These are phyloP conservation scores for Neoitamus cyanurus DNA, from an alignment of 2,888 invertebrate species.

Conservation along the genomic window DNA sequence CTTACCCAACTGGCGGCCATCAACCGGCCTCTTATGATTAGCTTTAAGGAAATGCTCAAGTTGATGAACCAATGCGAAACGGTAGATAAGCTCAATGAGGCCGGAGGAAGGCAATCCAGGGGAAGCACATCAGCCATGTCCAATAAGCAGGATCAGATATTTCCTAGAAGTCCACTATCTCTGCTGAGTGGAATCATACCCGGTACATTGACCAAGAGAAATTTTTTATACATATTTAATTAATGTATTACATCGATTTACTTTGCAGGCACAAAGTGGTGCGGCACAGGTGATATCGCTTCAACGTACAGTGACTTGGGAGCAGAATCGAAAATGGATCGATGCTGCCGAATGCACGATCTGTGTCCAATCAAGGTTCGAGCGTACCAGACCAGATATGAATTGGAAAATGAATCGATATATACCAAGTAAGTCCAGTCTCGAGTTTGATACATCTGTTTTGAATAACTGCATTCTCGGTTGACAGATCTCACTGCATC, in stretches of 20 bases:
- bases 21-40: conserved; percentile 74
- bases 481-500: conserved; percentile 79
- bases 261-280: conserved; percentile 85
- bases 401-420: conserved; percentile 83
- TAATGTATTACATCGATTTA: background rate
- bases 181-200: conserved; percentile 84
- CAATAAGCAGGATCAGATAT: conserved; percentile 59
- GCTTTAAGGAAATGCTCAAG: conserved; percentile 80
- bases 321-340: conserved; percentile 75
- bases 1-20: conserved; percentile 73
- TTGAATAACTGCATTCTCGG: background rate
- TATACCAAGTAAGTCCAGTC: conserved; percentile 77
- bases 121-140: background rate
- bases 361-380: conserved; percentile 85
- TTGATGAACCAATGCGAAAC: conserved; percentile 84
- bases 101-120: conserved; percentile 22
- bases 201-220: conserved; percentile 68
- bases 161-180: conserved; percentile 75
- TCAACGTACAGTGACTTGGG: conserved; percentile 87
- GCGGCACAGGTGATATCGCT: conserved; percentile 91
- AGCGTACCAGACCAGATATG: conserved; percentile 73
- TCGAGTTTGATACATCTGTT: background rate
- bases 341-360: conserved; percentile 91
- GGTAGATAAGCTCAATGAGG: conserved; percentile 67
- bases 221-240: background rate